phyloP scores from a whole-genome alignment of 2,888 invertebrate genomes.

The Eristalis pertinax region DNA sequence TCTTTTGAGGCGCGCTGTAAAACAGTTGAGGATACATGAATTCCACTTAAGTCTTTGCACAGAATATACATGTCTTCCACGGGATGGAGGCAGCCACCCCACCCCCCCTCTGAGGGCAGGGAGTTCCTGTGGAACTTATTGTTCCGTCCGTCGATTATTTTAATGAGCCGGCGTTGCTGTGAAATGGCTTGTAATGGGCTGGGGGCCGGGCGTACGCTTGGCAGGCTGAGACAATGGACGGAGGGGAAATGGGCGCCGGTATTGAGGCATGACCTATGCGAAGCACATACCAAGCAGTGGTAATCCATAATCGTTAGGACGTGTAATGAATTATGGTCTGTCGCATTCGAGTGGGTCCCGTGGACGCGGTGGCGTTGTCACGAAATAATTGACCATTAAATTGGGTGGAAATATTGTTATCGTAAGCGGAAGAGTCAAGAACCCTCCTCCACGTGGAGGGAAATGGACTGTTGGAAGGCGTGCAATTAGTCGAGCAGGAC shows the following conservation, averaged over 20 bases:
- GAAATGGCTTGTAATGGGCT: not conserved
- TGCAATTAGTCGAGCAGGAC: not conserved
- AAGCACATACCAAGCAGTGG: slow-evolving; percentile 9
- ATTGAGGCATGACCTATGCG: slow-evolving; percentile 23
- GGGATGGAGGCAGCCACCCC: not conserved
- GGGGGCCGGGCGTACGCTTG: too few relatives aligned
- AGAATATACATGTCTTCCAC: slow-evolving; percentile 37
- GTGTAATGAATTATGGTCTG: slow-evolving; percentile 50
- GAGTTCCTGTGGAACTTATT: slow-evolving; percentile 22
- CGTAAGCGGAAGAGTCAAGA: slow-evolving; percentile 2
- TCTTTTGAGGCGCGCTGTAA: slow-evolving; percentile 3
- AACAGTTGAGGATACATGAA: slow-evolving; percentile 6
- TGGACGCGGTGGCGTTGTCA: slow-evolving; percentile 1
- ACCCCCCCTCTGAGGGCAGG: not conserved
- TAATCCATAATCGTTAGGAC: slow-evolving; percentile 28
- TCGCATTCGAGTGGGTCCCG: slow-evolving; percentile 2
- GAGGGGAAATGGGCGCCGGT: not conserved
- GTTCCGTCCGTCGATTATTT: slow-evolving; percentile 49
- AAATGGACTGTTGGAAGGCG: not conserved
- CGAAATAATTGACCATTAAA: slow-evolving; percentile 35
- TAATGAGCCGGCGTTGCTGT: slow-evolving; percentile 3
- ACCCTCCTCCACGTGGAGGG: not conserved
- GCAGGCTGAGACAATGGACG: not conserved
- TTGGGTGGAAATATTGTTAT: slow-evolving; percentile 39
- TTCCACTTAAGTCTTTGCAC: not conserved